Base-by-base conservation (phyloP, 2,113 vertebrate species). In the Varanus komodoensis region DNA sequence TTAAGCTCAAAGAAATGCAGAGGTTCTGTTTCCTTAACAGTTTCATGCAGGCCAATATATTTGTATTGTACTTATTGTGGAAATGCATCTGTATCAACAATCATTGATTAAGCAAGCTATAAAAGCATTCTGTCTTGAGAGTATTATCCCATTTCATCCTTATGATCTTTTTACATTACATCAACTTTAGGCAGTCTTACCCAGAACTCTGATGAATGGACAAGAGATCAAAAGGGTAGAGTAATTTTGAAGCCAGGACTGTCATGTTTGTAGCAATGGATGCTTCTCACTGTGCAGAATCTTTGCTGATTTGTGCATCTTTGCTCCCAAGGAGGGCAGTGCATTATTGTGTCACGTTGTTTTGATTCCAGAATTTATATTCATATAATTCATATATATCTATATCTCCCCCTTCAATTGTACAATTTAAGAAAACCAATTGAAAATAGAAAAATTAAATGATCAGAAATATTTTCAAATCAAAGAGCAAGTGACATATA, bases 381-480 rank as follows among this genome's bases (percentile, higher is more conserved):
- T 96, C 93, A 68, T 97, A 96, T 96, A 94, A 95, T 19, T 57
- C 8, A n/a, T 52, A 32, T 48, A 69, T 15, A 54, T 54, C 54
- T 54, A 54, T 54, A 54, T 54, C 54, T 93, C 95, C 95, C 95
- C 94, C 94, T 93, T 97, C 97, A 97, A 97, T 96, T 96, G 97
- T 96, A 95, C 97, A 97, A 96, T 97, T 97, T 97, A 97, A 95
- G 94, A 96, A 97, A 97, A 97, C 95, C 92, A 96, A 96, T 94
- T 97, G 96, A 97, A 96, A 97, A 71, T 96, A 96, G 94, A 97
- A 97, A 97, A 97, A 97, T 97, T 97, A 97, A 97, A 97, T 96
- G 96, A 96, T 96, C 96, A 97, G 95, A 97, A 97, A 97, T 97
- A 96, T 97, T 97, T 98, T 97, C 97, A 96, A 98, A 97, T 98